Conservation (phyloP, 2,797 vertebrate genomes). For the Aselliscus stoliczkanus region DNA sequence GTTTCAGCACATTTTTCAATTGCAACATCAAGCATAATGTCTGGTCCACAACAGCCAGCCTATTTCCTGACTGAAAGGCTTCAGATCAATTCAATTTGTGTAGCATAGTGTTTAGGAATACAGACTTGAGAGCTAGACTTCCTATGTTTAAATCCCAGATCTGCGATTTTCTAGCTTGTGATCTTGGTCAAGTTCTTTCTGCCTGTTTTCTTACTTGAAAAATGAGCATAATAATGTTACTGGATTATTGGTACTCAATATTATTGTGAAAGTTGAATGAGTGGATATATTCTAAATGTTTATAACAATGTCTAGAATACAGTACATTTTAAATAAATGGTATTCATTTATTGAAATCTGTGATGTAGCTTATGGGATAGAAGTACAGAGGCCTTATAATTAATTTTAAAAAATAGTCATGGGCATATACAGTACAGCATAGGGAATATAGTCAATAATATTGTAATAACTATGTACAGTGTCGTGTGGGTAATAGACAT, state of each 20-base stretch:
- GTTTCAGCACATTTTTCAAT: neutral
- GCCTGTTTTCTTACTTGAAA: neutral
- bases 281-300: neutral
- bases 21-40: neutral
- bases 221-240: neutral
- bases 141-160: neutral
- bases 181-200: neutral
- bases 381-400: neutral
- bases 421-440: too few relatives aligned
- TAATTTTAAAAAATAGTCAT: too few relatives aligned
- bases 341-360: conserved; percentile 1
- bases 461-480: too few relatives aligned
- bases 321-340: neutral
- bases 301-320: neutral
- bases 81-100: neutral
- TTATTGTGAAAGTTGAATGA: neutral
- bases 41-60: neutral
- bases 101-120: neutral
- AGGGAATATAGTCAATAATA: too few relatives aligned
- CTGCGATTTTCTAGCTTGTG: neutral
- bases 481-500: too few relatives aligned
- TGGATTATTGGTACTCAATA: neutral
- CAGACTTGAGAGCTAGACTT: neutral
- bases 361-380: neutral
- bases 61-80: neutral